Evolutionary conservation across 2,888 invertebrate species (phyloP), one percentile per base, ranked within the genome.

Genomic region (Prosopocoilus inquinatus): DNA sequence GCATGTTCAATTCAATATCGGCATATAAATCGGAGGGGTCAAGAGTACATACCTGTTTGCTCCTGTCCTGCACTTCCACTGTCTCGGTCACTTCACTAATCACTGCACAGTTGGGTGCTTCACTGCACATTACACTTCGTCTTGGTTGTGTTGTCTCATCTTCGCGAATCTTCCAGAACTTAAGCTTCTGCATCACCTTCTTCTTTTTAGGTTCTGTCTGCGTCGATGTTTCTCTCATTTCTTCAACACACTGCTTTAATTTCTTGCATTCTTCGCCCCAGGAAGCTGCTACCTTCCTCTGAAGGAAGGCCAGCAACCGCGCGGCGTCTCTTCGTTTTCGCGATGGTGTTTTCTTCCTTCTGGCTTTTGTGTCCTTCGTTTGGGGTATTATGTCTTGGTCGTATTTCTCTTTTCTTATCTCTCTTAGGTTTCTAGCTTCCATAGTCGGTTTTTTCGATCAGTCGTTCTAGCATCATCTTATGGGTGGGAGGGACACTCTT

Each of bases 381-480:
- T 36, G 11, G 3, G 3, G 38, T 36, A 4, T 5, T 5, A 11
- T 3, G 4, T 36, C 3, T 36, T 36, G n/a, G n/a, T n/a, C 38
- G n/a, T 11, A 3, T 36, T 36, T 5, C 12, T 36, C 38, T 36
- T 4, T 36, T 36, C 38, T 36, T 12, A 3, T 11, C 5, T 5
- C n/a, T 36, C 3, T n/a, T n/a, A 3, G 20, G 20, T 20, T 4
- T 1, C 16, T 32, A 38, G 1, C 28, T 36, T 8, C 41, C 53
- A 53, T 53, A 48, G n/a, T 53, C 53, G 3, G 48, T 53, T 28
- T 11, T 50, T 35, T 55, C 28, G 3, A 55, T 50, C 1, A 50
- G 15, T 9, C 55, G 3, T n/a, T 55, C 55, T 4, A 55, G 1
- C 3, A 55, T 1, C 38, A 50, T 35, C 12, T 55, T 50, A n/a